Evolutionary conservation across 1,140 invertebrate genomes (phyloP).

Genomic region (Phenacoccus solenopsis): DNA sequence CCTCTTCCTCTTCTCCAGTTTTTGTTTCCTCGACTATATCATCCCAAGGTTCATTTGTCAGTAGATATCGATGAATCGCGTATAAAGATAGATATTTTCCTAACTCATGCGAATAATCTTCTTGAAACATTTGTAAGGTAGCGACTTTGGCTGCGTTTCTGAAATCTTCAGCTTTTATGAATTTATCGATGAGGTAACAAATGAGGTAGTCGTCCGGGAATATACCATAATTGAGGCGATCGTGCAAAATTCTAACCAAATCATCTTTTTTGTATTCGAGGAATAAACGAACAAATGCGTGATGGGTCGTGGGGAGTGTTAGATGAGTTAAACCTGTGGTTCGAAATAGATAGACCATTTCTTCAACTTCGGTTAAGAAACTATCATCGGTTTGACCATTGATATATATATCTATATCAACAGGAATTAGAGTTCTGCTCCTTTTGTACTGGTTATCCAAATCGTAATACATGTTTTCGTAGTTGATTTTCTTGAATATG

Average conservation of each 20-base stretch:
- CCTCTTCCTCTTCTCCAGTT: constrained; percentile 31
- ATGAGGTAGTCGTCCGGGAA: constrained; percentile 68
- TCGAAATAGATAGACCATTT: constrained; percentile 54
- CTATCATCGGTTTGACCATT: constrained; percentile 41
- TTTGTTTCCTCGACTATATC: constrained; percentile 31
- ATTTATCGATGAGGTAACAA: constrained; percentile 70
- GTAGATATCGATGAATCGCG: constrained; percentile 61
- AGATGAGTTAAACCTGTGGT: constrained; percentile 50
- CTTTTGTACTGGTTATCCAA: constrained; percentile 32
- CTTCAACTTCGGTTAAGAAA: constrained; percentile 49
- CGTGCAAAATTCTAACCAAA: constrained; percentile 56
- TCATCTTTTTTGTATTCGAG: constrained; percentile 46
- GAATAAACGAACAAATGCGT: constrained; percentile 59
- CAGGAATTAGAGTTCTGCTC: constrained; percentile 42
- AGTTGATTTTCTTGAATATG: constrained; percentile 47
- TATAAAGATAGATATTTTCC: constrained; percentile 54
- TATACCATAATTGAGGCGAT: constrained; percentile 76
- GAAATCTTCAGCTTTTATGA: constrained; percentile 55
- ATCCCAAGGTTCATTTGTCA: constrained; percentile 41
- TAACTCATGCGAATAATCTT: constrained; percentile 64
- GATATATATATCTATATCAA: constrained; percentile 62
- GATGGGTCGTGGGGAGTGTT: constrained; percentile 61
- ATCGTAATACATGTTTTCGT: constrained; percentile 46
- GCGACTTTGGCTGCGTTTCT: constrained; percentile 61
- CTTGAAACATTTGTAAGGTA: constrained; percentile 72